Percentiles rank a stretch among this genome's conserved stretches.
phyloP scores from a whole-genome alignment of 2,113 vertebrate genomes.

The Hassar affinis region DNA sequence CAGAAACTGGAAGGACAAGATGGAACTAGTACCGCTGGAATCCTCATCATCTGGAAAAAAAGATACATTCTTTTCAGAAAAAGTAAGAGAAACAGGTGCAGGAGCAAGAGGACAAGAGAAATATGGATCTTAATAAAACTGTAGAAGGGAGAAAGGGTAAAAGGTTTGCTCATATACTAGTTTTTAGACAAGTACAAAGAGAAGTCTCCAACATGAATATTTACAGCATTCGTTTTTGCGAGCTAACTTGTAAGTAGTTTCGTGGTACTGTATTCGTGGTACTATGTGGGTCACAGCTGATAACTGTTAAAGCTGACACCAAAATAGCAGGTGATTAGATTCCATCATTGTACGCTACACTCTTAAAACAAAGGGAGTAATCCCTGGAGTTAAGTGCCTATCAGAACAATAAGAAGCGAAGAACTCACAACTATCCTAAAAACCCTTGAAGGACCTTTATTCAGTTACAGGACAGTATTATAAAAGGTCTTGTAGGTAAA shows the following conservation, averaged over 20 bases:
- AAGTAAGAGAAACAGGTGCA: conserved; percentile 18
- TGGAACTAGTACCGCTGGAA: conserved; percentile 54
- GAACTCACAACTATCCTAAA: background rate
- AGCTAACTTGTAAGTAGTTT: too few relatives aligned
- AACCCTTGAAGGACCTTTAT: background rate
- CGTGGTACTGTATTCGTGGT: background rate
- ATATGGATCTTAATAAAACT: background rate
- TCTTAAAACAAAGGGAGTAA: conserved; percentile 1
- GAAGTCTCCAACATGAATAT: background rate
- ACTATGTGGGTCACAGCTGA: background rate
- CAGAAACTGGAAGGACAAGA: conserved; percentile 82
- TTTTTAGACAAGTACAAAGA: background rate
- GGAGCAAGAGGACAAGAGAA: background rate
- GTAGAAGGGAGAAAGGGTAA: background rate
- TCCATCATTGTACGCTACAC: background rate
- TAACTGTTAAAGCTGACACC: background rate
- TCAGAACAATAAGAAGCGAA: background rate
- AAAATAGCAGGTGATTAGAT: conserved; percentile 5
- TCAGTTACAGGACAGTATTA: background rate
- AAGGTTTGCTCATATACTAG: background rate
- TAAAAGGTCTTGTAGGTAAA: background rate
- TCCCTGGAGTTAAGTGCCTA: background rate
- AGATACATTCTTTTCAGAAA: conserved; percentile 35
- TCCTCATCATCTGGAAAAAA: conserved; percentile 61
- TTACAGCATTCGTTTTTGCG: background rate